Evolutionary conservation across 2,797 vertebrate genomes (phyloP), one percentile per base, ranked within the genome.

Genomic region (Orientallactaga sibirica): DNA sequence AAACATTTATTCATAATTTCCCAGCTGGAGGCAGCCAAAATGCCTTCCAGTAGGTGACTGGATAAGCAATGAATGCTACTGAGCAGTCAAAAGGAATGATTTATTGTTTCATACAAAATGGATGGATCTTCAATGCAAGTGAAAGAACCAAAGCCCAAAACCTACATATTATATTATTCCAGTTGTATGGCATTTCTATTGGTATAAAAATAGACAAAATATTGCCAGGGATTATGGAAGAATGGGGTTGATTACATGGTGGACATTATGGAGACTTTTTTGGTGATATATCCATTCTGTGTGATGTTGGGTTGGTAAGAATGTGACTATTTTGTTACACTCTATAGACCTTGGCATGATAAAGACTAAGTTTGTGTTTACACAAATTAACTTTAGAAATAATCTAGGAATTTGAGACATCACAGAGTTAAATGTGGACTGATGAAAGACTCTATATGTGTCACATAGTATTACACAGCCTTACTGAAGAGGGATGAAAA

Each of bases 351-450:
- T 75, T 81, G 76, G 29, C 1, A 64, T n/a, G 24, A 73, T 15
- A 81, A 5, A 84, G 33, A 55, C 5, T 58, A 84, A 29, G 82
- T 10, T 68, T 68, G 18, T 41, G 43, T 62, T 5, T n/a, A 68
- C 76, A 25, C 7, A 84, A 91, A 86, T 78, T 88, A 84, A 81
- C 24, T 71, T 37, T 18, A 74, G 52, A 90, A 83, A 37, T 92
- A 86, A 24, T 27, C 27, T 79, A 19, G 33, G 43, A 2, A 1
- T 24, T 81, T 29, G 7, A 22, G 19, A 66, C 70, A 71, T 75
- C 14, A 29, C 6, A 52, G 19, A 10, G 75, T 79, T 7, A 90
- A 93, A 73, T 80, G 19, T 24, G 70, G 29, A 61, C 24, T 20
- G 1, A 90, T 61, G 82, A 61, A 48, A 67, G 14, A 73, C 73